A percentile compares a stretch with the other conserved stretches of the same genome.
These are phyloP conservation scores for Papilio xuthus DNA, from an alignment of 1,140 invertebrate genomes.

Conservation along the genomic window DNA sequence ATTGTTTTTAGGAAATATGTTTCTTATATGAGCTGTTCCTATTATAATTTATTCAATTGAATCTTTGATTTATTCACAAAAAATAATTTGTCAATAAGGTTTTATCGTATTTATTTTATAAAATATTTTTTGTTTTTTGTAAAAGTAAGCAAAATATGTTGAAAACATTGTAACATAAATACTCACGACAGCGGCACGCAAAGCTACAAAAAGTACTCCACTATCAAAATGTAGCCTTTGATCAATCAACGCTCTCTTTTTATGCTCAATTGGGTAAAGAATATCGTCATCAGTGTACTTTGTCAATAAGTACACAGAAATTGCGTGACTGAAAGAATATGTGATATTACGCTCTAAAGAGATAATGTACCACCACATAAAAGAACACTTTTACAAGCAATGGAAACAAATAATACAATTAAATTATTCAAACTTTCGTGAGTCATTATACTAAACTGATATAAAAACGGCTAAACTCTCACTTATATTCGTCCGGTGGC, in stretches of 20 bases:
- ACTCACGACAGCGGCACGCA: slow-evolving; percentile 32
- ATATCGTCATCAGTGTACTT: slow-evolving; percentile 80
- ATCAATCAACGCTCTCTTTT: slow-evolving; percentile 81
- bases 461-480: too few species aligned
- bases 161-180: not conserved
- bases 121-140: too few species aligned
- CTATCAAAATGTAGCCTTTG: slow-evolving; percentile 82
- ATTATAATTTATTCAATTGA: too few species aligned
- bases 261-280: slow-evolving; percentile 82
- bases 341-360: slow-evolving; percentile 38
- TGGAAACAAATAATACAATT: not conserved
- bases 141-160: too few species aligned
- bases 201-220: slow-evolving; percentile 71
- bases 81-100: too few species aligned
- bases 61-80: too few species aligned
- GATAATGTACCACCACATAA: not conserved
- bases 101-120: too few species aligned
- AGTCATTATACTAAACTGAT: too few species aligned
- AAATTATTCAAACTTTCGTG: too few species aligned
- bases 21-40: too few species aligned
- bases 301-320: slow-evolving; percentile 81
- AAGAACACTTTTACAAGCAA: not conserved
- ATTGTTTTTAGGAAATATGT: too few species aligned
- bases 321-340: slow-evolving; percentile 80
- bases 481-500: too few species aligned